Evolutionary conservation across 1,140 invertebrate genomes (phyloP).

Genomic region (Linepithema humile): DNA sequence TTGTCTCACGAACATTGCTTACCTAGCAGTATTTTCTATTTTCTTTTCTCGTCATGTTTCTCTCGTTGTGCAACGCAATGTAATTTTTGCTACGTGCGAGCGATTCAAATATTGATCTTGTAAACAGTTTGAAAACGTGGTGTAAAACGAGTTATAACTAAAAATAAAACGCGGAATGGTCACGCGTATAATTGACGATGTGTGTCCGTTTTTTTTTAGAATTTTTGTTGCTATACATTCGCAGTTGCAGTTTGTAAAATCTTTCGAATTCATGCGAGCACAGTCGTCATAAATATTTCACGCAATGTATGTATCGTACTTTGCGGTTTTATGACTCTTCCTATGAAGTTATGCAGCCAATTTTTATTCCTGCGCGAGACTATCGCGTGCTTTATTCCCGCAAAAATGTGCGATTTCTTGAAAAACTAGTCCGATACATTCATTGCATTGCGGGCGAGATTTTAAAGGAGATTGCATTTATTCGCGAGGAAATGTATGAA

Average conservation of each 20-base stretch:
- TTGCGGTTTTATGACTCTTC: constrained; percentile 21
- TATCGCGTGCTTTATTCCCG: neutral
- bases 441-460: neutral
- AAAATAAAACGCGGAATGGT: constrained; percentile 10
- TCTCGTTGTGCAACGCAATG: neutral
- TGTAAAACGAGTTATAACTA: neutral
- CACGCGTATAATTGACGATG: neutral
- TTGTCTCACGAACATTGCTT: neutral
- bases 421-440: neutral
- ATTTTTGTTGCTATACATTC: neutral
- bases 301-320: neutral
- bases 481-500: neutral
- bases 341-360: constrained; percentile 12
- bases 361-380: constrained; percentile 9
- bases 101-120: neutral
- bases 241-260: neutral
- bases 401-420: constrained; percentile 15
- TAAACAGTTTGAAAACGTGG: neutral
- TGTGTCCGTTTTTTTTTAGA: neutral
- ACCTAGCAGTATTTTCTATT: neutral
- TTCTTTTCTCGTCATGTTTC: neutral
- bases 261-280: neutral
- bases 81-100: neutral
- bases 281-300: constrained; percentile 35
- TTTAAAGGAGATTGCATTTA: neutral